A percentile compares a stretch with the other conserved stretches of the same genome.
These are phyloP conservation scores for Oscheius sp. DNA, from an alignment of 2,888 invertebrate species.

Conservation along the genomic window DNA sequence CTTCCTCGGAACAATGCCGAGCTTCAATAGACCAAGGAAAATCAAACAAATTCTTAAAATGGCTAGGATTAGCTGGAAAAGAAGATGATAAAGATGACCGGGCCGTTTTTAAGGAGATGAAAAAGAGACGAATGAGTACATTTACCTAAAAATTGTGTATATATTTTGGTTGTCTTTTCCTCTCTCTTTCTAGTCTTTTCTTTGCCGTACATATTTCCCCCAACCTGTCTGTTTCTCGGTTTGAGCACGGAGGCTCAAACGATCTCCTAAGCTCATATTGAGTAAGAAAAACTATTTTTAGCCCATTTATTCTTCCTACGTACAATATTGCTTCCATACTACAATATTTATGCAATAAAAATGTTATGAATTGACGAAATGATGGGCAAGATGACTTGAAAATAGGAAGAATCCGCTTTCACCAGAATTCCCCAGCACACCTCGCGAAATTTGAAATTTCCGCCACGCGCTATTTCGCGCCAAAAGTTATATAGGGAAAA, in stretches of 20 bases:
- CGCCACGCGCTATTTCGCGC: too few species aligned
- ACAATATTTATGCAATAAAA: too few species aligned
- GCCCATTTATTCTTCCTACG: background rate
- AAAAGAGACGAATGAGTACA: slow-evolving; percentile 40
- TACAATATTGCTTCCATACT: too few species aligned
- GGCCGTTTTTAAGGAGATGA: slow-evolving; percentile 37
- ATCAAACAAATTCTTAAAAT: slow-evolving; percentile 49
- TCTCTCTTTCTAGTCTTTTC: slow-evolving; percentile 1
- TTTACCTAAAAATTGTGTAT: slow-evolving; percentile 21
- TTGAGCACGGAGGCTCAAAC: background rate
- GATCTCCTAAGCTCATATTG: slow-evolving; percentile 7
- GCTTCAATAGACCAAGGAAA: slow-evolving; percentile 28
- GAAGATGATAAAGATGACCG: slow-evolving; percentile 39
- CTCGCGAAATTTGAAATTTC: too few species aligned
- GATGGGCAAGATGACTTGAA: too few species aligned
- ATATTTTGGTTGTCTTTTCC: background rate
- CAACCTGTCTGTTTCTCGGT: background rate
- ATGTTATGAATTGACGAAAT: too few species aligned
- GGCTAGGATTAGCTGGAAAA: slow-evolving; percentile 56
- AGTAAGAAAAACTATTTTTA: background rate
- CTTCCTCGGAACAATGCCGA: slow-evolving; percentile 53
- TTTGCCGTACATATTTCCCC: slow-evolving; percentile 9
- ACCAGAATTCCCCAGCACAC: too few species aligned
- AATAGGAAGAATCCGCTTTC: too few species aligned
- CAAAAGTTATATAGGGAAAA: too few species aligned